phyloP scores from a whole-genome alignment of 1,140 invertebrate species.

The Cydia splendana region DNA sequence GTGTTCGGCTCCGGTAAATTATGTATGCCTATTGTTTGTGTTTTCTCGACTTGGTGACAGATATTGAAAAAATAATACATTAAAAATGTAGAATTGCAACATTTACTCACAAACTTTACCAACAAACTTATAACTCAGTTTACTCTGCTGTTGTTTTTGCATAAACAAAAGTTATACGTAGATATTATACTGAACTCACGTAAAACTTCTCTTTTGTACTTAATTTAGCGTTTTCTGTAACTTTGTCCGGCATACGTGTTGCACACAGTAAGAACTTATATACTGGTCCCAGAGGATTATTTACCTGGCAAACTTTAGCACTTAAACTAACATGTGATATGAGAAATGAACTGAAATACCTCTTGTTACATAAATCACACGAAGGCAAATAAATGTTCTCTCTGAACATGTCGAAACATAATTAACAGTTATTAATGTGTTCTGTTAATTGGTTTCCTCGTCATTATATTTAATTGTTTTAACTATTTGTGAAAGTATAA shows the following conservation, averaged over 20 bases:
- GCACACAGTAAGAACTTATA: background rate
- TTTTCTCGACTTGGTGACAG: too few species aligned
- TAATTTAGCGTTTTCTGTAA: background rate
- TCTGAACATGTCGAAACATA: background rate
- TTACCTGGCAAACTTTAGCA: background rate
- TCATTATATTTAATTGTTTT: background rate
- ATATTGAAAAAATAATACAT: background rate
- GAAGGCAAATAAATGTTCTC: background rate
- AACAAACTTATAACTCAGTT: background rate
- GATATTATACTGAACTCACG: background rate
- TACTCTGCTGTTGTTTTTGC: background rate
- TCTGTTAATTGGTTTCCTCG: background rate
- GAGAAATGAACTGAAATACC: background rate
- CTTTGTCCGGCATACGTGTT: background rate
- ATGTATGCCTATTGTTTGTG: too few species aligned
- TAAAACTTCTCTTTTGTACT: slow-evolving; percentile 4
- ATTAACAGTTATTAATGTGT: background rate
- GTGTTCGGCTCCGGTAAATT: too few species aligned
- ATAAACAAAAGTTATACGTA: background rate
- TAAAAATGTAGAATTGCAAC: background rate
- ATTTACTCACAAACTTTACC: background rate
- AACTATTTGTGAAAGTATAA: background rate
- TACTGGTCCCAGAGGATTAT: background rate
- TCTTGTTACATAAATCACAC: background rate
- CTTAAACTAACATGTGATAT: background rate